These are phyloP conservation scores for Anolis apletophallus DNA, from an alignment of 2,797 vertebrate genomes.

Conservation along the genomic window DNA sequence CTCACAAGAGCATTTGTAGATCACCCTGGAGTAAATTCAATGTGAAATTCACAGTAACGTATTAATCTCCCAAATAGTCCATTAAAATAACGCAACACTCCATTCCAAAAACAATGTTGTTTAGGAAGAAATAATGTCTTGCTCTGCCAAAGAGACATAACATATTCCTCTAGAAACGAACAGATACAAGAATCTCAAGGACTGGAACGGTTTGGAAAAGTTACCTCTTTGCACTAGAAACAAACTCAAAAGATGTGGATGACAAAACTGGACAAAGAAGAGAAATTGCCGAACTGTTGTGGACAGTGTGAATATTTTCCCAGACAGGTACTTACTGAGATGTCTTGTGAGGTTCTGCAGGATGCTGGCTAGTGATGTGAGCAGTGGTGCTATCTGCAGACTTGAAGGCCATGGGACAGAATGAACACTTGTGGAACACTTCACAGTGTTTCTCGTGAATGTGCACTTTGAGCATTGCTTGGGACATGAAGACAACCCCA, in stretches of 20 bases:
- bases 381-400: conserved; percentile 84
- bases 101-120: not conserved
- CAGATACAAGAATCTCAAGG: not conserved
- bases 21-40: conserved; percentile 82
- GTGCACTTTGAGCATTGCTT: conserved; percentile 90
- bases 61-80: not conserved
- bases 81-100: conserved; percentile 4
- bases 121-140: not conserved
- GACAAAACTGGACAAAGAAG: too few relatives aligned
- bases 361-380: conserved; percentile 90
- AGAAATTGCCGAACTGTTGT: conserved; percentile 2
- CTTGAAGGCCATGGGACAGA: conserved; percentile 96
- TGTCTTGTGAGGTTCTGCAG: conserved; percentile 76
- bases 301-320: not conserved
- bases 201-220: not conserved
- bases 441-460: conserved; percentile 94
- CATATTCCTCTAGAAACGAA: not conserved
- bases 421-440: conserved; percentile 92
- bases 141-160: not conserved
- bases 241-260: not conserved
- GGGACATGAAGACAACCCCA: conserved; percentile 89
- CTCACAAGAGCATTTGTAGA: conserved; percentile 97
- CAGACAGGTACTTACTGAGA: conserved; percentile 86
- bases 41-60: conserved; percentile 28
- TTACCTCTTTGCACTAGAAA: too few relatives aligned